Conservation (phyloP, 2,797 vertebrate species). For the Acanthiza pusilla region DNA sequence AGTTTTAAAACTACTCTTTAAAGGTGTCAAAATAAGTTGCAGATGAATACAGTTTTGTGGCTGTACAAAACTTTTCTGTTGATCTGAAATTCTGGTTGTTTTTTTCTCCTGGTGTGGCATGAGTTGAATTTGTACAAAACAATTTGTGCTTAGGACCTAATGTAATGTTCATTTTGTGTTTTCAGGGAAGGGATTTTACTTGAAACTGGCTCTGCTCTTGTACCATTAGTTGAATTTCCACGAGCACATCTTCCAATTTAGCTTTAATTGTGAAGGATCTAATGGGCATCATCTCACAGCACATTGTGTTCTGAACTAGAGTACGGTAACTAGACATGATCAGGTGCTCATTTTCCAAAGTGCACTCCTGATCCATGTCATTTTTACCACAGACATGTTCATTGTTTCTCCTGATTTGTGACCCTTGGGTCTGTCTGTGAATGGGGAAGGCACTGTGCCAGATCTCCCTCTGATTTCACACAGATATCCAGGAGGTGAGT, state of each 20-base stretch:
- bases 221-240: not conserved
- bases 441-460: not conserved
- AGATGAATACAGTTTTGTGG: not conserved
- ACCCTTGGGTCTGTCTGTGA: not conserved
- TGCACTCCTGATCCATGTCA: not conserved
- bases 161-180: not conserved
- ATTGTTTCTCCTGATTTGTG: not conserved
- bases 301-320: not conserved
- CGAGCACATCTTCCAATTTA: not conserved
- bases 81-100: not conserved
- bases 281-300: not conserved
- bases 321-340: not conserved
- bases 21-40: not conserved
- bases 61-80: not conserved
- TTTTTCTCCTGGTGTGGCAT: not conserved
- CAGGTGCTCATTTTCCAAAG: not conserved
- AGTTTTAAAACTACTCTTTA: not conserved
- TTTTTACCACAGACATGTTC: fast-evolving
- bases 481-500: not conserved
- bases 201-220: not conserved
- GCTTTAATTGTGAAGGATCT: not conserved
- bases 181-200: not conserved
- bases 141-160: not conserved
- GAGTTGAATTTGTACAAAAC: not conserved
- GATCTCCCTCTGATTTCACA: not conserved